Evolutionary conservation across 2,888 invertebrate species (phyloP).

Genomic region (Eudasyphora cyanicolor): DNA sequence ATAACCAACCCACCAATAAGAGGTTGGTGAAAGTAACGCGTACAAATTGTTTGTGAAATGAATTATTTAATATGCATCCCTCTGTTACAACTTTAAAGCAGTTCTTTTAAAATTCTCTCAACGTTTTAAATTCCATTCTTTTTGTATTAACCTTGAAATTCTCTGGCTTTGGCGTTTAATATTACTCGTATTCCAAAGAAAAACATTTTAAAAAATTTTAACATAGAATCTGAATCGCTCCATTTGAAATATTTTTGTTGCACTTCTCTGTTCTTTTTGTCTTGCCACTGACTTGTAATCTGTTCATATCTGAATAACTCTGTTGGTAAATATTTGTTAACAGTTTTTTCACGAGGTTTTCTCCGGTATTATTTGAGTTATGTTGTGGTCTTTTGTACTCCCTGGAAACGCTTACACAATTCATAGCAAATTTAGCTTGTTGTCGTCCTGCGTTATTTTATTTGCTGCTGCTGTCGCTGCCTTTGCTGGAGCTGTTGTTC

Average conservation of each 20-base stretch:
- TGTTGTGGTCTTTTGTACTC: conserved; percentile 1
- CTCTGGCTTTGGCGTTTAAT: background rate
- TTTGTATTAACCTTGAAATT: background rate
- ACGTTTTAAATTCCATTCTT: too few species aligned
- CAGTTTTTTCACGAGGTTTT: background rate
- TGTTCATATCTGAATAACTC: background rate
- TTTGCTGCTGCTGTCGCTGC: too few species aligned
- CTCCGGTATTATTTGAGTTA: background rate
- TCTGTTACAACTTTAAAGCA: too few species aligned
- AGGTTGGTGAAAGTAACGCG: too few species aligned
- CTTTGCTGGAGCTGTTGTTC: too few species aligned
- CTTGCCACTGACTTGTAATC: background rate
- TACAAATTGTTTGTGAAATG: too few species aligned
- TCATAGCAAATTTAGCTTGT: background rate
- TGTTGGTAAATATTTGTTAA: background rate
- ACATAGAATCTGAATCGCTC: background rate
- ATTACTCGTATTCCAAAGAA: background rate
- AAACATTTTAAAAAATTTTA: background rate
- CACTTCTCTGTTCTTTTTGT: too few species aligned
- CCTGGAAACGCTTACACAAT: background rate
- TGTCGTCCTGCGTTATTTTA: too few species aligned
- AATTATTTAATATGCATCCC: too few species aligned
- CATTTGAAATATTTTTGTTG: background rate
- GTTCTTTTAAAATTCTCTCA: too few species aligned
- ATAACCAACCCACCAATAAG: too few species aligned